phyloP scores from a whole-genome alignment of 2,888 invertebrate genomes.

The Watsonalla binaria region DNA sequence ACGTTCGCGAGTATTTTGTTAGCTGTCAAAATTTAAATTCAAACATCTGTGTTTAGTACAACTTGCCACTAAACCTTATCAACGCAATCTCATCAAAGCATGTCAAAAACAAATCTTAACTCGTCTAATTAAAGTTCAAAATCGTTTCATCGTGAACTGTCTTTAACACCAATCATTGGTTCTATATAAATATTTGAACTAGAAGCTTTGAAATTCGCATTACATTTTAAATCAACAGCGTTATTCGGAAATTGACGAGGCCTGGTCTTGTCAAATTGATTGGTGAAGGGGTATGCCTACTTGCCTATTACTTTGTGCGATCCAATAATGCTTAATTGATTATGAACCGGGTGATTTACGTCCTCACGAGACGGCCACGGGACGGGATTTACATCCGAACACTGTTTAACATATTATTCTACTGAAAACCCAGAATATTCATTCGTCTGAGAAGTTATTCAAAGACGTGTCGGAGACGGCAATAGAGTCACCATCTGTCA shows the following conservation, averaged over 20 bases:
- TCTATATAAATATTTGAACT: not conserved
- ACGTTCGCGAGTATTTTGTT: not conserved
- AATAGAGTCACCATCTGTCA: too few species aligned
- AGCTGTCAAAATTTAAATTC: not conserved
- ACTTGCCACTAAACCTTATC: not conserved
- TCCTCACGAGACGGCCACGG: not conserved
- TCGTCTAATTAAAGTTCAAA: not conserved
- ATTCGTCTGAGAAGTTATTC: too few species aligned
- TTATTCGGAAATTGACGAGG: slow-evolving; percentile 1
- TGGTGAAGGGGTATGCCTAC: not conserved
- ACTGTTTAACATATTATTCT: too few species aligned
- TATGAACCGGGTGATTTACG: slow-evolving; percentile 5
- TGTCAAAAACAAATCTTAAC: not conserved
- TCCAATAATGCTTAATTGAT: slow-evolving; percentile 12
- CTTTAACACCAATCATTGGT: not conserved
- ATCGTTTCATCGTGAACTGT: not conserved
- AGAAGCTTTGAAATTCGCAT: not conserved
- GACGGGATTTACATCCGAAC: not conserved
- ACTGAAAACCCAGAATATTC: too few species aligned
- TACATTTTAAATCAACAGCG: slow-evolving; percentile 1
- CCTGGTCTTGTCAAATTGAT: not conserved
- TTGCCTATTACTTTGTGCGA: slow-evolving; percentile 1
- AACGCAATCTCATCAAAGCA: not conserved
- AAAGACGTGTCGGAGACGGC: too few species aligned
- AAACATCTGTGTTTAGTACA: not conserved